A percentile compares a stretch with the other conserved stretches of the same genome.
These are phyloP conservation scores for Magallana ariakensis DNA, from an alignment of 1,140 invertebrate species.

Conservation along the genomic window DNA sequence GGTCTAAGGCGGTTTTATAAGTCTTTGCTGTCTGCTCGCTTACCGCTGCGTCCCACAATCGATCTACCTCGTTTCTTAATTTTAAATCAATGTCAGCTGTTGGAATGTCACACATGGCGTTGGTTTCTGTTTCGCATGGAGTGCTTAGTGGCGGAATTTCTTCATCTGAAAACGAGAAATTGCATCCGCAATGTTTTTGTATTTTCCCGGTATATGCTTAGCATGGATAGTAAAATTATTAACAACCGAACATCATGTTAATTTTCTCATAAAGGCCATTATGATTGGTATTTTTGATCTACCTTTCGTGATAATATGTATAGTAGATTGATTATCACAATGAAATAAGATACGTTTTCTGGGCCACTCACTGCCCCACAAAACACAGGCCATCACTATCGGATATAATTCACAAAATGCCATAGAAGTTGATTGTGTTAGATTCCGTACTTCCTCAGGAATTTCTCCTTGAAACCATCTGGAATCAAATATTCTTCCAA, in stretches of 20 bases:
- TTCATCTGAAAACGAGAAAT: constrained; percentile 39
- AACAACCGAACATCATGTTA: constrained; percentile 4
- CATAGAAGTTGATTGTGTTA: too few relatives aligned
- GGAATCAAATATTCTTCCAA: too few relatives aligned
- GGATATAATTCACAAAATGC: constrained; percentile 43
- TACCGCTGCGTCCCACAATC: not conserved
- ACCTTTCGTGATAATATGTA: constrained; percentile 22
- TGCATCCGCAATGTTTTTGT: constrained; percentile 31
- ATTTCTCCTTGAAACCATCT: too few relatives aligned
- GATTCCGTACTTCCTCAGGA: too few relatives aligned
- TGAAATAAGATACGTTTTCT: constrained; percentile 39
- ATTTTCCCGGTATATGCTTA: constrained; percentile 11
- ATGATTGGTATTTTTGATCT: constrained; percentile 8
- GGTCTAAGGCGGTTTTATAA: too few relatives aligned
- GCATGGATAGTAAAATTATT: not conserved
- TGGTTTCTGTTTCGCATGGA: not conserved
- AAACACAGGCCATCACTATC: constrained; percentile 35
- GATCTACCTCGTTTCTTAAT: not conserved
- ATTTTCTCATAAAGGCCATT: constrained; percentile 15
- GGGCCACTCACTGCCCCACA: constrained; percentile 41
- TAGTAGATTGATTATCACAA: constrained; percentile 38
- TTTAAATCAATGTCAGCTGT: not conserved
- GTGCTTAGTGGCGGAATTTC: not conserved
- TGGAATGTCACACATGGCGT: not conserved
- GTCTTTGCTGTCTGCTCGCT: not conserved